Evolutionary conservation across 2,797 vertebrate genomes (phyloP).

Genomic region (Danionella dracula): DNA sequence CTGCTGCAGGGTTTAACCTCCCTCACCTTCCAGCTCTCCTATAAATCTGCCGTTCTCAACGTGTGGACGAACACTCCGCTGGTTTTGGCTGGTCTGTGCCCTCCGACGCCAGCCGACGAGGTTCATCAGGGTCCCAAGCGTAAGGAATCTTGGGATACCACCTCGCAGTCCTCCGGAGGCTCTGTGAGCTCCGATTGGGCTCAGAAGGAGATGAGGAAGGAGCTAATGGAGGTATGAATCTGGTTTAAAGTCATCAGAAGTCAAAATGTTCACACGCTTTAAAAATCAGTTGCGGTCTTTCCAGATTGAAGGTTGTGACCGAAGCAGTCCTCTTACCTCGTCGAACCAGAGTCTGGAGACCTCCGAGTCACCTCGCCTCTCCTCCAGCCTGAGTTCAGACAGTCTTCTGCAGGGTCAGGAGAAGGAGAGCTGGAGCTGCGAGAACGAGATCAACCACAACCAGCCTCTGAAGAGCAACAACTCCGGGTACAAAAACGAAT

Average conservation of each 20-base stretch:
- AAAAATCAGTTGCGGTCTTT: too few relatives aligned
- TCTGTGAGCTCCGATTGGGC: constrained; percentile 68
- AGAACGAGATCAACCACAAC: constrained; percentile 57
- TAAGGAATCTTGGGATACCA: constrained; percentile 80
- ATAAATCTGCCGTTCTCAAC: constrained; percentile 90
- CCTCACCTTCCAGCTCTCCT: constrained; percentile 86
- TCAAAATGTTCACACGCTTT: too few relatives aligned
- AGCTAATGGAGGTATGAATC: too few relatives aligned
- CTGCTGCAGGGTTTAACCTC: constrained; percentile 88
- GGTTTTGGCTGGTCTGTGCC: constrained; percentile 87
- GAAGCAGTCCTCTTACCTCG: constrained; percentile 61
- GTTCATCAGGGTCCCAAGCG: constrained; percentile 48
- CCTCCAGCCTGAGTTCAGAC: constrained; percentile 88
- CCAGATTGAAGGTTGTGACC: constrained; percentile 47
- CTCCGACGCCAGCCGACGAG: constrained; percentile 64
- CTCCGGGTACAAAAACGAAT: constrained; percentile 70
- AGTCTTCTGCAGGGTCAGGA: constrained; percentile 70
- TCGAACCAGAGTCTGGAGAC: constrained; percentile 88
- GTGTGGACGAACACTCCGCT: constrained; percentile 92
- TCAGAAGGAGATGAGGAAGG: constrained; percentile 47
- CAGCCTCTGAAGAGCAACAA: constrained; percentile 57
- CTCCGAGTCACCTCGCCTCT: constrained; percentile 84
- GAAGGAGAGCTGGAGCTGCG: constrained; percentile 69
- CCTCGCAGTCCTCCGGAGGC: constrained; percentile 81
- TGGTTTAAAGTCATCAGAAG: too few relatives aligned